Evolutionary conservation across 2,113 vertebrate genomes (phyloP).

Genomic region (Macaca nemestrina): DNA sequence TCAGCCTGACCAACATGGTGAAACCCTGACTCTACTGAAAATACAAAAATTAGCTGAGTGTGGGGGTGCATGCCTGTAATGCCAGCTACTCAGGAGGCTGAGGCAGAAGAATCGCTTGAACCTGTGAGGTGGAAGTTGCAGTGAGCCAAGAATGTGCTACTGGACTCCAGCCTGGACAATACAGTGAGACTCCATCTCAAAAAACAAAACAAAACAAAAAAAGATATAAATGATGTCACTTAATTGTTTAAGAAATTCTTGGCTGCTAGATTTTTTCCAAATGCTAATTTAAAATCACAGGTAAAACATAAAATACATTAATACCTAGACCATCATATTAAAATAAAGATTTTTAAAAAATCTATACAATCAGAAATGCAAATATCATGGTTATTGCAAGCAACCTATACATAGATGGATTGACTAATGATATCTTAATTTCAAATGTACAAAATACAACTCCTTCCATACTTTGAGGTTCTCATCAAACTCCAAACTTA

Average conservation of each 20-base stretch:
- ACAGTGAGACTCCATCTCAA: too few relatives aligned
- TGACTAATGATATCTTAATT: background rate
- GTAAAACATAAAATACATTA: background rate
- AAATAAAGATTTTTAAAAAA: background rate
- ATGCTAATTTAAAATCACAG: background rate
- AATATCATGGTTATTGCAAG: background rate
- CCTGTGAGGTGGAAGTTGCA: too few relatives aligned
- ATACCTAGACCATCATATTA: background rate
- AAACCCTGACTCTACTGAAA: too few relatives aligned
- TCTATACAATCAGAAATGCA: background rate
- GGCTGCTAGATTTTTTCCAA: background rate
- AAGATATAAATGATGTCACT: background rate
- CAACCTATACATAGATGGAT: background rate
- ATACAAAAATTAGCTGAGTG: too few relatives aligned
- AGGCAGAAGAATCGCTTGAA: too few relatives aligned
- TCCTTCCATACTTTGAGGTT: background rate
- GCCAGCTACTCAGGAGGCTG: too few relatives aligned
- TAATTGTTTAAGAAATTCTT: conserved; percentile 16
- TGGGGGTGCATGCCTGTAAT: too few relatives aligned
- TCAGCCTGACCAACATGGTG: too few relatives aligned
- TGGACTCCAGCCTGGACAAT: too few relatives aligned
- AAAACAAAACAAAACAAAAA: background rate
- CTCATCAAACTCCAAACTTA: background rate
- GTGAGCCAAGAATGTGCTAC: too few relatives aligned
- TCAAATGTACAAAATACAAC: background rate